These are phyloP conservation scores for Spheniscus humboldti DNA, from an alignment of 2,797 vertebrate species.

Conservation along the genomic window DNA sequence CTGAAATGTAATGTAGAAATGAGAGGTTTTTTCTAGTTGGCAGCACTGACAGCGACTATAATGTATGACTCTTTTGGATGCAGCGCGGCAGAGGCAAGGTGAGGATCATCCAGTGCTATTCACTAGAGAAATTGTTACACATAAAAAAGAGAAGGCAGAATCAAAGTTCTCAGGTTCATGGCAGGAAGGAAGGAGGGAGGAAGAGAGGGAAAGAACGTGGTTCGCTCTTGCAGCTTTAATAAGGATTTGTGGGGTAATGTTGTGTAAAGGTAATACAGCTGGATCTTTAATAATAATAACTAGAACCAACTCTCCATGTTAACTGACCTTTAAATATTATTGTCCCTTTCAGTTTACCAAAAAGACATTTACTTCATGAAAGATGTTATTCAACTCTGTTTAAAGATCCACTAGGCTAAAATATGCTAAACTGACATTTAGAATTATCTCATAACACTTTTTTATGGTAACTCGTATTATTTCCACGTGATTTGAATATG, in stretches of 20 bases:
- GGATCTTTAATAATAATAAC: constrained; percentile 61
- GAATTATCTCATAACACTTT: constrained; percentile 68
- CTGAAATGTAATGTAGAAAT: constrained; percentile 24
- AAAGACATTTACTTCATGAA: constrained; percentile 69
- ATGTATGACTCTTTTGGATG: constrained; percentile 12
- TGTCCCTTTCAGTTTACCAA: constrained; percentile 71
- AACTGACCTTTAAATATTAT: constrained; percentile 75
- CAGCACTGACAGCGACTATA: constrained; percentile 33
- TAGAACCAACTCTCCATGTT: constrained; percentile 59
- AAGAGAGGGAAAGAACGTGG: background rate
- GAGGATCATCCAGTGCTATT: constrained; percentile 32
- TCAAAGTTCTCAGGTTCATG: background rate
- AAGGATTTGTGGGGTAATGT: constrained; percentile 45
- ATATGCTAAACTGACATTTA: constrained; percentile 77
- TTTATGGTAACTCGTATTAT: constrained; percentile 63
- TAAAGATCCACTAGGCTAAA: constrained; percentile 69
- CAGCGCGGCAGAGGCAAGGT: background rate
- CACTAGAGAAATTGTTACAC: constrained; percentile 2
- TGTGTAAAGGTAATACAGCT: constrained; percentile 61
- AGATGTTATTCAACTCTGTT: constrained; percentile 64
- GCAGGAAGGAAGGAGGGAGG: background rate
- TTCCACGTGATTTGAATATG: constrained; percentile 67
- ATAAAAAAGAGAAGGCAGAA: background rate
- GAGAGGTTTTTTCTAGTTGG: constrained; percentile 39
- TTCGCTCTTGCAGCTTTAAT: constrained; percentile 22